Evolutionary conservation across 1,140 invertebrate genomes (phyloP).

Genomic region (Drosophila santomea): DNA sequence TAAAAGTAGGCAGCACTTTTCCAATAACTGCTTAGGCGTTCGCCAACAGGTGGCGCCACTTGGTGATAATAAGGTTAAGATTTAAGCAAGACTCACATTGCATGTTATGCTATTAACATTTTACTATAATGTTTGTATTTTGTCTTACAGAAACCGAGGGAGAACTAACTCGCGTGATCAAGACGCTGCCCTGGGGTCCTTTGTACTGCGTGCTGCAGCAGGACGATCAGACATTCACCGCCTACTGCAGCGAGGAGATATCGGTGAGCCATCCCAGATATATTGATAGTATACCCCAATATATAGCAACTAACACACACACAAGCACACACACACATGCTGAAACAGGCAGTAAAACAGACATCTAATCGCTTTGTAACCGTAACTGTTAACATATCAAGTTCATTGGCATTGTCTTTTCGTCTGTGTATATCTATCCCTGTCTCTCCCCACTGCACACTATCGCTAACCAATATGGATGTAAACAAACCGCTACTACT

Average conservation of each 20-base stretch:
- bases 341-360: too few species aligned
- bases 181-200: conserved; percentile 90
- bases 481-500: conserved; percentile 36
- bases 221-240: conserved; percentile 93
- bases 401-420: conserved; percentile 47
- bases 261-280: conserved; percentile 86
- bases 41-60: conserved; percentile 37
- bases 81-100: too few species aligned
- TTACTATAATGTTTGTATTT: neutral
- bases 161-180: conserved; percentile 68
- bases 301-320: conserved; percentile 1
- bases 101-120: neutral
- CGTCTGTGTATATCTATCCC: conserved; percentile 49
- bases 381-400: conserved; percentile 18
- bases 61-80: neutral
- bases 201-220: conserved; percentile 94
- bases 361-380: conserved; percentile 17
- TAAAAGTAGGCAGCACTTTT: conserved; percentile 47
- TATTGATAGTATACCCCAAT: neutral
- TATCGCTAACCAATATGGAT: conserved; percentile 45
- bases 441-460: conserved; percentile 49
- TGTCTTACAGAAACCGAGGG: conserved; percentile 75
- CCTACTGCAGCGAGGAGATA: conserved; percentile 94
- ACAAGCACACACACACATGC: conserved; percentile 2
- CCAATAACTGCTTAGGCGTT: neutral